phyloP scores from a whole-genome alignment of 1,140 invertebrate genomes.

The Drosophila kohkoa region DNA sequence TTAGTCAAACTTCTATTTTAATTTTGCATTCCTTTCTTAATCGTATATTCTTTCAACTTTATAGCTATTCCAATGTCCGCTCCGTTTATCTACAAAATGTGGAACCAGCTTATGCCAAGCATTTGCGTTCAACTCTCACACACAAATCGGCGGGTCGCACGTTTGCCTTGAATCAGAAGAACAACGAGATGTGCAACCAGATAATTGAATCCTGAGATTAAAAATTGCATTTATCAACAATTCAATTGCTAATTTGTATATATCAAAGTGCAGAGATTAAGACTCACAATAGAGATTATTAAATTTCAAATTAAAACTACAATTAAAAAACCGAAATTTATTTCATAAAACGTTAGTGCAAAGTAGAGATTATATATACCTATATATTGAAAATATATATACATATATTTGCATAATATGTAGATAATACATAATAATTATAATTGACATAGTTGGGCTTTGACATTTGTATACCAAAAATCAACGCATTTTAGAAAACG shows the following conservation, averaged over 20 bases:
- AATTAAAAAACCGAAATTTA: neutral
- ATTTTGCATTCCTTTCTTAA: neutral
- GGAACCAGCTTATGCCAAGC: slow-evolving; percentile 57
- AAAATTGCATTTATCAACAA: slow-evolving; percentile 18
- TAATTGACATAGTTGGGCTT: no score
- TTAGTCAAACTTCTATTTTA: slow-evolving; percentile 80
- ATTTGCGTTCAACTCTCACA: slow-evolving; percentile 45
- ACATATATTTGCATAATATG: no score
- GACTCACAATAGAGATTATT: slow-evolving; percentile 51
- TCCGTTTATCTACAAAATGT: slow-evolving; percentile 59
- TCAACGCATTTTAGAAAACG: no score
- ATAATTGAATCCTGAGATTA: slow-evolving; percentile 52
- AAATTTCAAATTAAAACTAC: neutral
- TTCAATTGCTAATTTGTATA: slow-evolving; percentile 25
- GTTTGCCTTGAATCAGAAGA: slow-evolving; percentile 91
- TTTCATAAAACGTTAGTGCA: no score
- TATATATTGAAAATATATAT: no score
- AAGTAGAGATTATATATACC: no score
- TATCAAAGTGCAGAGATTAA: slow-evolving; percentile 55
- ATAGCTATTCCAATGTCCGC: slow-evolving; percentile 55
- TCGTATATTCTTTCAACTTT: neutral
- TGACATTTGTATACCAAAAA: no score
- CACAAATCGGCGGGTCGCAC: slow-evolving; percentile 88
- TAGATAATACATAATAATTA: no score
- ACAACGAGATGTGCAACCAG: slow-evolving; percentile 91